A percentile compares a stretch with the other conserved stretches of the same genome.
Evolutionary conservation across 2,888 invertebrate genomes (phyloP).

Genomic region (Zeuzera pyrina): DNA sequence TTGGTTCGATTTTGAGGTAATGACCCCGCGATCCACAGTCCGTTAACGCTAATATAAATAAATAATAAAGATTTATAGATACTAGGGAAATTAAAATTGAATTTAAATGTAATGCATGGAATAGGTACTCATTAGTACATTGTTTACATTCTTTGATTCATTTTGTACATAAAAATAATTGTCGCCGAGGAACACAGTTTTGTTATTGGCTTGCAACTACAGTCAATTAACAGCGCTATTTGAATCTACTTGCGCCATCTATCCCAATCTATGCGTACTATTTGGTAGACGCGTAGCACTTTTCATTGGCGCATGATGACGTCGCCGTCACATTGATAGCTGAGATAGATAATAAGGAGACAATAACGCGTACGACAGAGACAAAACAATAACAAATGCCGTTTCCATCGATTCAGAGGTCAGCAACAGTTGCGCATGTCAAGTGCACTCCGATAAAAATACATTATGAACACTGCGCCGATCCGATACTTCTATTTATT

Average conservation of each 20-base stretch:
- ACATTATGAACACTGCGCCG: constrained; percentile 21
- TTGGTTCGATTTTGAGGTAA: no score
- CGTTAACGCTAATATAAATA: no score
- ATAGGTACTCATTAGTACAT: no score
- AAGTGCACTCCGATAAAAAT: constrained; percentile 37
- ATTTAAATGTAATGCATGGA: no score
- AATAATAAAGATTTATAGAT: no score
- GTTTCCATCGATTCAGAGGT: constrained; percentile 63
- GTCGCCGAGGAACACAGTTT: no score
- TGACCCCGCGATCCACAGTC: no score
- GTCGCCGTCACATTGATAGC: constrained; percentile 30
- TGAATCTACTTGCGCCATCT: constrained; percentile 48
- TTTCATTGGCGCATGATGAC: constrained; percentile 34
- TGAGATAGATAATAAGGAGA: constrained; percentile 22
- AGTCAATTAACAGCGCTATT: not conserved
- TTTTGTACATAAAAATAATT: no score
- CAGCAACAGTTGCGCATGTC: constrained; percentile 59
- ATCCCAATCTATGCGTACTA: constrained; percentile 29
- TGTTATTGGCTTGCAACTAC: no score
- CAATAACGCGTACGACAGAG: constrained; percentile 26
- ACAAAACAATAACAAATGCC: constrained; percentile 57
- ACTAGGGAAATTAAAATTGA: no score
- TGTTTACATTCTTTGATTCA: no score
- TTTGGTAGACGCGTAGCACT: constrained; percentile 17
- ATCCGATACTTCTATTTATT: constrained; percentile 9